phyloP scores from a whole-genome alignment of 2,797 vertebrate species.

The Cossypha caffra region DNA sequence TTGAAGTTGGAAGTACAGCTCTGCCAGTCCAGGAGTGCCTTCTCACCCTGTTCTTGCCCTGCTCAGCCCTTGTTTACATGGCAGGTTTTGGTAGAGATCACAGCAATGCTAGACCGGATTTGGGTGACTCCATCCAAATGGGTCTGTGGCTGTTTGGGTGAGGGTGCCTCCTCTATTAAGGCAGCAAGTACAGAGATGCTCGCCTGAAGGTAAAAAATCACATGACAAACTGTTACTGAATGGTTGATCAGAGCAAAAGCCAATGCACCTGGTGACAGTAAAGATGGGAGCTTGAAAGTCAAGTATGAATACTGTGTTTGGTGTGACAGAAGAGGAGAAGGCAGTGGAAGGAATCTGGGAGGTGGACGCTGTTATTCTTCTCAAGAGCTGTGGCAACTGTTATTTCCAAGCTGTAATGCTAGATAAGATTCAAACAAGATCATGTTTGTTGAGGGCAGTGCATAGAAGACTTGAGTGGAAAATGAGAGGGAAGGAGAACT shows the following conservation, averaged over 20 bases:
- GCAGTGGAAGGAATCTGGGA: neutral
- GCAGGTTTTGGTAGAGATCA: neutral
- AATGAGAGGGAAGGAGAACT: neutral
- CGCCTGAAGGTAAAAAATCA: neutral
- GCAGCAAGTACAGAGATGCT: neutral
- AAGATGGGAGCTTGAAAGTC: neutral
- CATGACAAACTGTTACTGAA: neutral
- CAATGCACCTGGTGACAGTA: neutral
- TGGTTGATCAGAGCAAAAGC: neutral
- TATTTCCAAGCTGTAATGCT: neutral
- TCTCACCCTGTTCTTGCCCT: neutral
- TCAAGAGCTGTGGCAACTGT: neutral
- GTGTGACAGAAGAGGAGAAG: neutral
- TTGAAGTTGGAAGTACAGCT: neutral
- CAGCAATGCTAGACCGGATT: neutral
- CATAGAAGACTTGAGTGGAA: neutral
- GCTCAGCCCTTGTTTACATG: neutral
- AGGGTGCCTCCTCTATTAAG: neutral
- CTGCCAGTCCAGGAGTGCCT: neutral
- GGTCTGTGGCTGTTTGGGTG: neutral
- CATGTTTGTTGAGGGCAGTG: neutral
- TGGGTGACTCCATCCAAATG: neutral
- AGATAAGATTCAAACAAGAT: neutral
- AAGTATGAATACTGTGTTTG: neutral
- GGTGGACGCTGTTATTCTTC: rapidly evolving